Percentiles rank a stretch among this genome's conserved stretches.
phyloP scores from a whole-genome alignment of 2,888 invertebrate genomes.

The Tachystola acroxantha region DNA sequence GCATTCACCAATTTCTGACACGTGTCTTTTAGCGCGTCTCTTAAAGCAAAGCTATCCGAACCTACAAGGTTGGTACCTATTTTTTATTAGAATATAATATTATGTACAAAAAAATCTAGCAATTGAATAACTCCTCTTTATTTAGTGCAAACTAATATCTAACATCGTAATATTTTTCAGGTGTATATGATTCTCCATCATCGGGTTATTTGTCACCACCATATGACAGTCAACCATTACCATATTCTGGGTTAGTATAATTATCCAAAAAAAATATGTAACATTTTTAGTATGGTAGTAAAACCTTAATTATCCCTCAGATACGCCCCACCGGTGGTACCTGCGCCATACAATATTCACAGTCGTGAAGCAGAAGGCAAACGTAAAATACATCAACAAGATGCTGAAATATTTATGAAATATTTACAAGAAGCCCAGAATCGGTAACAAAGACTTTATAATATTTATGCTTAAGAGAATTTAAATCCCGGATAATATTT shows the following conservation, averaged over 20 bases:
- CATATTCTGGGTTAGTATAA: slow-evolving; percentile 7
- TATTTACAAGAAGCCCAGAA: slow-evolving; percentile 22
- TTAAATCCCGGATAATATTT: too few species aligned
- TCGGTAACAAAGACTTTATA: too few species aligned
- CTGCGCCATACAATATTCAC: slow-evolving; percentile 28
- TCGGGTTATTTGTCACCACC: slow-evolving; percentile 19
- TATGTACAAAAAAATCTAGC: background rate
- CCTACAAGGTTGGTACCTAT: slow-evolving; percentile 30
- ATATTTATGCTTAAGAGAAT: too few species aligned
- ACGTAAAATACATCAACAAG: slow-evolving; percentile 53
- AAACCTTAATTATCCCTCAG: slow-evolving; percentile 21
- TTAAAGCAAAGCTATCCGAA: slow-evolving; percentile 42
- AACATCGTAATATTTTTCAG: slow-evolving; percentile 21
- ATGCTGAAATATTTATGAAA: slow-evolving; percentile 48
- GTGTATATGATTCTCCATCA: slow-evolving; percentile 26
- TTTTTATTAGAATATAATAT: too few species aligned
- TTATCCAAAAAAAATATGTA: too few species aligned
- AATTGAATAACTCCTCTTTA: background rate
- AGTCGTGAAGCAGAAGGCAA: slow-evolving; percentile 31
- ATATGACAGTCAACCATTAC: slow-evolving; percentile 2
- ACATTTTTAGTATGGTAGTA: background rate
- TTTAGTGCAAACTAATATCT: background rate
- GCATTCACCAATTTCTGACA: slow-evolving; percentile 28
- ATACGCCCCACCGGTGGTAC: slow-evolving; percentile 21
- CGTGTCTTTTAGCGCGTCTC: slow-evolving; percentile 47